A percentile compares a stretch with the other conserved stretches of the same genome.
Conservation (phyloP, 1,140 invertebrate genomes). For the Paraescarpia echinospica region DNA sequence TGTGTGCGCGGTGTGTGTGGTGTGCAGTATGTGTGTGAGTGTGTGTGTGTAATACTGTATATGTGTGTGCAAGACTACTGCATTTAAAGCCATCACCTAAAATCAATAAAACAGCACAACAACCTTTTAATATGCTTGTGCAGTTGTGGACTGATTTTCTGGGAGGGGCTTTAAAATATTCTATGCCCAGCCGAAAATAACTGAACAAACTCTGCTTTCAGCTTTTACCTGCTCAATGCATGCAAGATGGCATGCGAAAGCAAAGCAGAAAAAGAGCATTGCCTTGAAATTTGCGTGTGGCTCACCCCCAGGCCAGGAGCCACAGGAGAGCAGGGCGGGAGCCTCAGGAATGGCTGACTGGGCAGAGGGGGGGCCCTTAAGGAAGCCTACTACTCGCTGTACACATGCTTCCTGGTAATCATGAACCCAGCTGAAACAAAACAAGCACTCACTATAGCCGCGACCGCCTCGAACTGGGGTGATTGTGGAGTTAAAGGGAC, state of each 20-base stretch:
- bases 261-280: not conserved
- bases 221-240: not conserved
- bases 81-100: not conserved
- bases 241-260: not conserved
- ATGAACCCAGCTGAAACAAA: constrained; percentile 21
- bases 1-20: too few relatives aligned
- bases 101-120: not conserved
- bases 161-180: not conserved
- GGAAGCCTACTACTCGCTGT: not conserved
- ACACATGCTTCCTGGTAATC: constrained; percentile 24
- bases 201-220: not conserved
- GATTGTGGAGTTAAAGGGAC: too few relatives aligned
- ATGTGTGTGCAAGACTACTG: too few relatives aligned
- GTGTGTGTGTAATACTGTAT: too few relatives aligned
- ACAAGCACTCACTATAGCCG: constrained; percentile 1
- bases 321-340: not conserved
- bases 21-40: too few relatives aligned
- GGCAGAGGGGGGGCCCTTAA: not conserved
- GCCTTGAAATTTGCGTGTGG: not conserved
- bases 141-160: not conserved
- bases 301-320: not conserved
- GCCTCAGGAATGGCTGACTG: not conserved
- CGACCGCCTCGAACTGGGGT: too few relatives aligned
- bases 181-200: not conserved
- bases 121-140: not conserved